Evolutionary conservation across 2,888 invertebrate species (phyloP).

Genomic region (Leucoptera coffeella): DNA sequence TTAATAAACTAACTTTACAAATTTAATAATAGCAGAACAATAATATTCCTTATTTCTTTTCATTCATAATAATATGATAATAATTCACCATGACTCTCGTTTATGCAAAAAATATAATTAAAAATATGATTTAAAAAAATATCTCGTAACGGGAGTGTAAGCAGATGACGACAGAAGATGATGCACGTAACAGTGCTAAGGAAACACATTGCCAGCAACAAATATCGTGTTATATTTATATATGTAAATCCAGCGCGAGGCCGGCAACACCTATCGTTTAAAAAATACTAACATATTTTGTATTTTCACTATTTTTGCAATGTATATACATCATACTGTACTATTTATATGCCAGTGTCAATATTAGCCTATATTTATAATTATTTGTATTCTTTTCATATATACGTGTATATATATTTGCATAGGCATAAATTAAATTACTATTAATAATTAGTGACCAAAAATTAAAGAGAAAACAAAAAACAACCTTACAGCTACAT

Average conservation of each 20-base stretch:
- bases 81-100: slow-evolving; percentile 43
- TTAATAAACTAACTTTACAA: slow-evolving; percentile 56
- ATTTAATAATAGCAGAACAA: slow-evolving; percentile 55
- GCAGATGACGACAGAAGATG: slow-evolving; percentile 47
- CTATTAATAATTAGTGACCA: slow-evolving; percentile 46
- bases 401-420: slow-evolving; percentile 13
- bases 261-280: neutral
- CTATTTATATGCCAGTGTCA: slow-evolving; percentile 44
- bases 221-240: slow-evolving; percentile 16
- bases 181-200: too few relatives aligned
- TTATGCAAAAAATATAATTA: slow-evolving; percentile 48
- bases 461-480: slow-evolving; percentile 31
- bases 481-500: slow-evolving; percentile 16
- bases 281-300: slow-evolving; percentile 13
- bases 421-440: slow-evolving; percentile 52
- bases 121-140: slow-evolving; percentile 52
- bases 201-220: slow-evolving; percentile 33
- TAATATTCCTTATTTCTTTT: slow-evolving; percentile 54
- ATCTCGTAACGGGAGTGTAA: slow-evolving; percentile 47
- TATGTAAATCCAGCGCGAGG: slow-evolving; percentile 1
- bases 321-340: slow-evolving; percentile 42
- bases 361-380: slow-evolving; percentile 49
- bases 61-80: slow-evolving; percentile 50
- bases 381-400: slow-evolving; percentile 47
- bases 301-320: slow-evolving; percentile 41